phyloP scores from a whole-genome alignment of 2,888 invertebrate species.

The Sussaba pulchella region DNA sequence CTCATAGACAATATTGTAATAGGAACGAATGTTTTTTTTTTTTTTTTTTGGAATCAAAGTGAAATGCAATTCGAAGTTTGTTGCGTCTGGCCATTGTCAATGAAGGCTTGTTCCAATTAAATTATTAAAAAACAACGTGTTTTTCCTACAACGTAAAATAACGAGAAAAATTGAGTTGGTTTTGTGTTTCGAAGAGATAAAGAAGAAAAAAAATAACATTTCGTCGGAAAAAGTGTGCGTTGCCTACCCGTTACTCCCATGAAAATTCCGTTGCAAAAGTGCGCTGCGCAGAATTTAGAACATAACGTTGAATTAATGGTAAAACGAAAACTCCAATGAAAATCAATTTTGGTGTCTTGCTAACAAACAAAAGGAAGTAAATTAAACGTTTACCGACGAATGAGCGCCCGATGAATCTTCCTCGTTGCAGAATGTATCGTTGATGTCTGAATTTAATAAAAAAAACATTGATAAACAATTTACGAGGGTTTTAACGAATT shows the following conservation, averaged over 20 bases:
- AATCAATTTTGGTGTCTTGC: constrained; percentile 53
- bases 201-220: constrained; percentile 46
- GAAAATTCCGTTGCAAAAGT: constrained; percentile 46
- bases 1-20: constrained; percentile 68
- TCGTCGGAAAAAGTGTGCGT: constrained; percentile 64
- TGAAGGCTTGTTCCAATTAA: constrained; percentile 75
- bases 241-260: constrained; percentile 24
- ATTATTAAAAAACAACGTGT: constrained; percentile 63
- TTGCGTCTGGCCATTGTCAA: constrained; percentile 74
- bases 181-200: no score
- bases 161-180: constrained; percentile 15
- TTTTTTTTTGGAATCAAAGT: constrained; percentile 25
- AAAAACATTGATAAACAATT: constrained; percentile 52
- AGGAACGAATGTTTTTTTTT: constrained; percentile 58
- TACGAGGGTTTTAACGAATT: neutral
- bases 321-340: constrained; percentile 1
- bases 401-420: constrained; percentile 67
- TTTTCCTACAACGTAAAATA: constrained; percentile 44
- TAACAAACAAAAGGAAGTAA: constrained; percentile 65
- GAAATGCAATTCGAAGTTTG: constrained; percentile 73
- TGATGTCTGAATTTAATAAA: constrained; percentile 79
- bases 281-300: constrained; percentile 66
- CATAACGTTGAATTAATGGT: constrained; percentile 51
- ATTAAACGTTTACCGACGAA: constrained; percentile 68
- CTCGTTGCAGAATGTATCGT: constrained; percentile 74